These are phyloP conservation scores for Hyposoter didymator DNA, from an alignment of 2,888 invertebrate species.

Conservation along the genomic window DNA sequence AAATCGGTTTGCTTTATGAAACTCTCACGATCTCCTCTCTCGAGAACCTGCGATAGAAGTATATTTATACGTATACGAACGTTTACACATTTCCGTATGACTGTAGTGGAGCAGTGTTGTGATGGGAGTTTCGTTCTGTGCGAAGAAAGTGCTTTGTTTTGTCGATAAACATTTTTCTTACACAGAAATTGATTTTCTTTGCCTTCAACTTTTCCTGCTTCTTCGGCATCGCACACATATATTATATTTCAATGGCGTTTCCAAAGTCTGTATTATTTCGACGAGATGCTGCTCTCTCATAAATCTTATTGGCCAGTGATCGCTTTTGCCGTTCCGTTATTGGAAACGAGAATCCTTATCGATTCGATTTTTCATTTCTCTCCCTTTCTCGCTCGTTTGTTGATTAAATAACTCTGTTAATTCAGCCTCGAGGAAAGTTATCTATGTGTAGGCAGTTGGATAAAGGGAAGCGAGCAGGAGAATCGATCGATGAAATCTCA, in stretches of 20 bases:
- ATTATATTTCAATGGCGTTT: conserved; percentile 12
- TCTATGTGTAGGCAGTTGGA: not conserved
- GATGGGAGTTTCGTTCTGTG: not conserved
- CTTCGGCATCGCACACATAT: not conserved
- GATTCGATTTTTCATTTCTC: conserved; percentile 2
- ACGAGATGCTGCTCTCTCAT: conserved; percentile 57
- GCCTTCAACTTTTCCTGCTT: not conserved
- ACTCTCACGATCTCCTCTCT: conserved; percentile 19
- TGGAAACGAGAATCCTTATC: not conserved
- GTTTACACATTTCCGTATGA: not conserved
- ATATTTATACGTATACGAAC: not conserved
- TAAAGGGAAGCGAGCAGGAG: not conserved
- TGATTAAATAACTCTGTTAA: conserved; percentile 55
- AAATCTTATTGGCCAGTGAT: conserved; percentile 56
- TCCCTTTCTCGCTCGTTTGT: conserved; percentile 3
- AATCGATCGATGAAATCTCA: conserved; percentile 44
- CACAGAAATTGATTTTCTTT: conserved; percentile 36
- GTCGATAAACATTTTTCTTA: conserved; percentile 59
- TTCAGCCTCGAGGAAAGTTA: conserved; percentile 13
- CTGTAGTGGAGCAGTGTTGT: conserved; percentile 1
- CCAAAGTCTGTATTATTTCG: conserved; percentile 43
- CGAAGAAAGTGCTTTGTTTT: conserved; percentile 35
- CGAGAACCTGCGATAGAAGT: not conserved
- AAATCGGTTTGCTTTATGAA: conserved; percentile 20
- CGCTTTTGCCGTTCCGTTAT: not conserved